Conservation (phyloP, 2,888 invertebrate species). For the Acleris cristana region DNA sequence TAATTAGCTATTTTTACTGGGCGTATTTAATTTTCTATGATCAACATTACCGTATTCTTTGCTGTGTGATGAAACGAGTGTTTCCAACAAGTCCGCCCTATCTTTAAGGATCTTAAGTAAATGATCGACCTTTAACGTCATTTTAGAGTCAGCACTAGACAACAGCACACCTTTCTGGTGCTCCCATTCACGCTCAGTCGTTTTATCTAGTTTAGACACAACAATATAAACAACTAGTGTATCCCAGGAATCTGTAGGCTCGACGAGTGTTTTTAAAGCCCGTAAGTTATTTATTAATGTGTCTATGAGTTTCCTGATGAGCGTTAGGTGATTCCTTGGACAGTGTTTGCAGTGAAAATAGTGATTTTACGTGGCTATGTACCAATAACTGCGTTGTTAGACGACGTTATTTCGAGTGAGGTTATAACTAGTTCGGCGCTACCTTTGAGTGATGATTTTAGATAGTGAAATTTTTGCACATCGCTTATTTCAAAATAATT, state of each 20-base stretch:
- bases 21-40: neutral
- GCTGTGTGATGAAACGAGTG: neutral
- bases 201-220: neutral
- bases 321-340: neutral
- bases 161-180: neutral
- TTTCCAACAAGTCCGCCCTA: neutral
- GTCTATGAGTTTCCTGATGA: neutral
- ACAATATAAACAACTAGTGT: neutral
- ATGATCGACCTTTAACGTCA: neutral
- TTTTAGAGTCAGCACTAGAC: neutral
- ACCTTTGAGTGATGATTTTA: slow-evolving; percentile 6
- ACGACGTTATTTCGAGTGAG: neutral
- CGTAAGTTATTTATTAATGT: neutral
- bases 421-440: neutral
- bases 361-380: neutral
- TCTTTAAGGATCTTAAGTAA: neutral
- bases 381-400: neutral
- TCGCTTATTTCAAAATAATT: neutral
- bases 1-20: neutral
- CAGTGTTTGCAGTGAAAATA: neutral
- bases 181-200: neutral
- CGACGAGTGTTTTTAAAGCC: neutral
- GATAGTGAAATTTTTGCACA: slow-evolving; percentile 5
- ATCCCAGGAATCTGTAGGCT: neutral
- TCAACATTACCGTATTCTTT: too few species aligned